phyloP scores from a whole-genome alignment of 2,888 invertebrate species.

The Cantharis rustica region DNA sequence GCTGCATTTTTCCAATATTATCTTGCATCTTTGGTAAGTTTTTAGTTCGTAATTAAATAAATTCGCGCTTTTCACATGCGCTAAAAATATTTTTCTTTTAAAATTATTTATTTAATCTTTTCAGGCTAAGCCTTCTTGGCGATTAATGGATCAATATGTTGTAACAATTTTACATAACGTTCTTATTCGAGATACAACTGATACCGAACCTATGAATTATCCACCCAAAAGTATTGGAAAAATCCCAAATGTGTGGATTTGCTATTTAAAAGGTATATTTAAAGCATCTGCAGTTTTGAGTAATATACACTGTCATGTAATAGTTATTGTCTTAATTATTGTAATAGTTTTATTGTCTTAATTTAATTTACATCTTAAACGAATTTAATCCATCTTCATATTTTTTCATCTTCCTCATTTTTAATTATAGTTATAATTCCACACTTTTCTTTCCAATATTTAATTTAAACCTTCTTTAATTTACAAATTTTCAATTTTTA shows the following conservation, averaged over 20 bases:
- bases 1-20: constrained; percentile 20
- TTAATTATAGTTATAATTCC: no score
- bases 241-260: constrained; percentile 51
- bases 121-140: constrained; percentile 15
- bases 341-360: no score
- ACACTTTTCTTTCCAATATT: no score
- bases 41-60: background rate
- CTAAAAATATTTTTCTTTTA: no score
- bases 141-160: constrained; percentile 22
- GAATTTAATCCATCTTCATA: no score
- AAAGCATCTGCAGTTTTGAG: no score
- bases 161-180: constrained; percentile 57
- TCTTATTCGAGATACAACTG: constrained; percentile 59
- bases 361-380: no score
- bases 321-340: no score
- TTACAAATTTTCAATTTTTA: no score
- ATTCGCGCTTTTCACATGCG: background rate
- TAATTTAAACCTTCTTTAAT: no score
- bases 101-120: background rate
- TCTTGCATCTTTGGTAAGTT: constrained; percentile 16
- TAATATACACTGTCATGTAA: no score
- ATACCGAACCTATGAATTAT: constrained; percentile 60
- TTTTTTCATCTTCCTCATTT: no score
- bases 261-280: constrained; percentile 17
- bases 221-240: constrained; percentile 61